Percentiles rank a stretch among this genome's conserved stretches.
Conservation (phyloP, 2,113 vertebrate genomes). For the Larimichthys polyactis region DNA sequence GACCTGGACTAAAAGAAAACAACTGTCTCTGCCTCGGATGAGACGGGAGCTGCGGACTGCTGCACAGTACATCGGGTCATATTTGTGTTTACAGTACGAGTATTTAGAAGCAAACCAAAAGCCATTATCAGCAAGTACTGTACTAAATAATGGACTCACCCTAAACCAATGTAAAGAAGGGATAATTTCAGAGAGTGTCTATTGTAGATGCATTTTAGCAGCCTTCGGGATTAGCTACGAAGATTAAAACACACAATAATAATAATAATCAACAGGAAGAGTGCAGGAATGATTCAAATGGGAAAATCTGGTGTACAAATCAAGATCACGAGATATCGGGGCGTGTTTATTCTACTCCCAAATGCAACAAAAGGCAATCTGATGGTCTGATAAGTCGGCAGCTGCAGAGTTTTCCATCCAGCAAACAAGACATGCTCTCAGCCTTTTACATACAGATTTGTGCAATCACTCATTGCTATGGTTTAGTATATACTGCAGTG, state of each 20-base stretch:
- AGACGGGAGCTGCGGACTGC: constrained; percentile 48
- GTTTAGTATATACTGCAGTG: constrained; percentile 16
- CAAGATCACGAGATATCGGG: constrained; percentile 2
- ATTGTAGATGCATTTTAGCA: background rate
- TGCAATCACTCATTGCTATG: constrained; percentile 39
- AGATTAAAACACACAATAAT: constrained; percentile 1
- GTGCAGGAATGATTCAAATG: background rate
- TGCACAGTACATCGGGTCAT: constrained; percentile 50
- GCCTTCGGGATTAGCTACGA: background rate
- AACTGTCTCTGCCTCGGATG: constrained; percentile 44
- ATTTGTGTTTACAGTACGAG: constrained; percentile 72
- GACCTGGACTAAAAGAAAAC: constrained; percentile 68
- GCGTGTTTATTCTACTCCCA: constrained; percentile 57
- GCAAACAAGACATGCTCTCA: constrained; percentile 46
- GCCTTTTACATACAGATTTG: constrained; percentile 53
- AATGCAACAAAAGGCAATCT: constrained; percentile 46
- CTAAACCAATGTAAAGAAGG: background rate
- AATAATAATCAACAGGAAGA: background rate
- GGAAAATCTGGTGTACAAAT: constrained; percentile 6
- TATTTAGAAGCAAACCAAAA: constrained; percentile 76
- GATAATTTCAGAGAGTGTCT: background rate
- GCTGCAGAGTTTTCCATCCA: constrained; percentile 52
- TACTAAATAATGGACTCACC: background rate
- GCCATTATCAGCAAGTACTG: constrained; percentile 51
- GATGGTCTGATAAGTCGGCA: constrained; percentile 63